Percentiles rank a stretch among this genome's conserved stretches.
These are phyloP conservation scores for Akabosia matsudoensis DNA, from an alignment of 1,140 invertebrate genomes.

Conservation along the genomic window DNA sequence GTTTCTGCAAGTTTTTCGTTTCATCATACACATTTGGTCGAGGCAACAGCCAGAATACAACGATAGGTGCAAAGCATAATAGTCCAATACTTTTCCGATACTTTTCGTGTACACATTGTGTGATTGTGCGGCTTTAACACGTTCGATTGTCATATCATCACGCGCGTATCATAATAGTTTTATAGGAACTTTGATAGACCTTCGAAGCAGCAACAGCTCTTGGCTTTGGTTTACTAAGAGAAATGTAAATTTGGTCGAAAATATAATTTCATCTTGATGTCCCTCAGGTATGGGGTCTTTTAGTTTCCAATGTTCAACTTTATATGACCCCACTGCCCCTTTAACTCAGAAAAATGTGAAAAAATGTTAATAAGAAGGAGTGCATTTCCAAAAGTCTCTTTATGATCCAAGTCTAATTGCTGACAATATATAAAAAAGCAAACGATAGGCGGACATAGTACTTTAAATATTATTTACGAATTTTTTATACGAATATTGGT, in stretches of 20 bases:
- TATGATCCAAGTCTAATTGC: too few species aligned
- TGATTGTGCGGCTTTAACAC: too few species aligned
- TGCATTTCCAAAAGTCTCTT: too few species aligned
- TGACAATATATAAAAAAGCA: too few species aligned
- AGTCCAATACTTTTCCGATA: too few species aligned
- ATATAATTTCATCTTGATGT: slow-evolving; percentile 1
- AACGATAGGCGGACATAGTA: too few species aligned
- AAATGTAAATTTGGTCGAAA: slow-evolving; percentile 16
- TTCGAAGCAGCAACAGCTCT: neutral
- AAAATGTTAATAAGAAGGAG: neutral
- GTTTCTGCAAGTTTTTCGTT: slow-evolving; percentile 17
- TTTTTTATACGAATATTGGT: too few species aligned
- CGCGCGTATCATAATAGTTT: too few species aligned
- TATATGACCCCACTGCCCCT: neutral
- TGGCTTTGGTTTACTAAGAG: neutral
- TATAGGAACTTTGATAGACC: neutral
- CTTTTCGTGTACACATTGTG: too few species aligned
- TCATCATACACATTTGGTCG: neutral
- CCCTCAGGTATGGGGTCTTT: slow-evolving; percentile 20
- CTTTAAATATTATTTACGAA: too few species aligned
- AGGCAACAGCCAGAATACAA: slow-evolving; percentile 1
- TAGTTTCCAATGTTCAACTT: neutral
- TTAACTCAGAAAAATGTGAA: neutral
- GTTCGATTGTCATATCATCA: neutral
- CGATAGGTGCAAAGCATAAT: neutral